phyloP scores from a whole-genome alignment of 2,797 vertebrate species.

The Semotilus atromaculatus region DNA sequence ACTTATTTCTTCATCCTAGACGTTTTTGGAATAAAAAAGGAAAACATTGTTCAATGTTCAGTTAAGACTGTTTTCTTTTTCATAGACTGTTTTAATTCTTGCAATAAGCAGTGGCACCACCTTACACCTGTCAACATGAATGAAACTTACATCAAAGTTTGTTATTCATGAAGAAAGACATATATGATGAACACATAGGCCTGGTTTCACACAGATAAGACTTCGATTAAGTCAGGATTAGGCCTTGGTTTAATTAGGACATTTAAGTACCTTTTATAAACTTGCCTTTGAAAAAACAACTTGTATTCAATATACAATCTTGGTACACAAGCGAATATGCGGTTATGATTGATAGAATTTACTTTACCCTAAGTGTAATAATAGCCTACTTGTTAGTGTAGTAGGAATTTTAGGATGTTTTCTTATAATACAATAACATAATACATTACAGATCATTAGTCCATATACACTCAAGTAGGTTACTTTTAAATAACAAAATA shows the following conservation, averaged over 20 bases:
- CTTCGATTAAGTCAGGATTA: neutral
- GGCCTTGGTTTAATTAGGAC: neutral
- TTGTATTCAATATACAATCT: too few species aligned
- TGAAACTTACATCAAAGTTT: too few species aligned
- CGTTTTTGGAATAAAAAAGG: conserved; percentile 79
- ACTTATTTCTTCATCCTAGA: conserved; percentile 74
- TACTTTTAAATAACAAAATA: too few species aligned
- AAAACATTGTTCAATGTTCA: conserved; percentile 63
- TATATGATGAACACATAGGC: too few species aligned
- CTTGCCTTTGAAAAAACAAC: neutral
- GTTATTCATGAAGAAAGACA: neutral
- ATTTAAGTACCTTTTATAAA: neutral
- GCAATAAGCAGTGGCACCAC: neutral
- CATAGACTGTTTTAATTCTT: neutral
- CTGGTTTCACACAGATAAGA: neutral
- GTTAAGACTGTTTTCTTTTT: conserved; percentile 20
- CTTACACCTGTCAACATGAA: neutral
- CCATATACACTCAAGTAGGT: too few species aligned
- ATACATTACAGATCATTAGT: too few species aligned
- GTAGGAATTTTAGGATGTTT: too few species aligned
- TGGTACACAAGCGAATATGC: too few species aligned
- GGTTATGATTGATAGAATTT: too few species aligned
- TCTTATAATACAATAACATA: too few species aligned
- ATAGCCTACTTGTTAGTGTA: too few species aligned
- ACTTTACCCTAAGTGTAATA: too few species aligned